Conservation (phyloP, 2,797 vertebrate species). For the Poecilia velifera region DNA sequence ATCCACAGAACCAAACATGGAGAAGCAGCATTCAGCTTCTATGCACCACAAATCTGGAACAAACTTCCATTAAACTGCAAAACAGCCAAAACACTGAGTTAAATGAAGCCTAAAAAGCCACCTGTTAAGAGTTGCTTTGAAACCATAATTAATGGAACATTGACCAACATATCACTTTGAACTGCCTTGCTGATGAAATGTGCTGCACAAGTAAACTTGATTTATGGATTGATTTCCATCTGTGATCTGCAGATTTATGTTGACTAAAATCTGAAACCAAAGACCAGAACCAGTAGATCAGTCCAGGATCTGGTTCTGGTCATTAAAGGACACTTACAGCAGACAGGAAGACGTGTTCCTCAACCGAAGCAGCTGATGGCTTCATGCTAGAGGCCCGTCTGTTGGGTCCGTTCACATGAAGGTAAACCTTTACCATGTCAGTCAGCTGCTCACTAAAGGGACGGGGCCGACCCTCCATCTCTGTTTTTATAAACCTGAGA, state of each 20-base stretch:
- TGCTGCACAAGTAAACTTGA: too few relatives aligned
- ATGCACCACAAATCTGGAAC: too few relatives aligned
- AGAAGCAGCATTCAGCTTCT: too few relatives aligned
- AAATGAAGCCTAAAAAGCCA: too few relatives aligned
- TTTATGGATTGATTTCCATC: background rate
- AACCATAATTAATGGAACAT: too few relatives aligned
- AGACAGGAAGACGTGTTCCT: background rate
- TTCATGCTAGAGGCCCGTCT: background rate
- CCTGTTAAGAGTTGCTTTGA: too few relatives aligned
- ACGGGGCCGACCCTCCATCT: conserved; percentile 62
- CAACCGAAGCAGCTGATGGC: background rate
- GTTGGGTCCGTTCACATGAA: conserved; percentile 36
- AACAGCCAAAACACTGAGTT: too few relatives aligned
- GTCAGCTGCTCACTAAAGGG: conserved; percentile 55
- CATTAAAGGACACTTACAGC: background rate
- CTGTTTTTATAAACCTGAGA: conserved; percentile 75
- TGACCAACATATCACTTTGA: too few relatives aligned
- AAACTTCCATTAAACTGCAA: too few relatives aligned
- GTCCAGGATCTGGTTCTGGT: background rate
- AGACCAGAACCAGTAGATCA: background rate
- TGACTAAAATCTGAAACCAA: background rate
- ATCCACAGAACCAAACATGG: too few relatives aligned
- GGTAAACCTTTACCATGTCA: conserved; percentile 71
- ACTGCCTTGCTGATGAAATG: too few relatives aligned
- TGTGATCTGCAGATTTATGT: background rate